These are phyloP conservation scores for Ceratina japonica DNA, from an alignment of 1,140 invertebrate genomes.

Conservation along the genomic window DNA sequence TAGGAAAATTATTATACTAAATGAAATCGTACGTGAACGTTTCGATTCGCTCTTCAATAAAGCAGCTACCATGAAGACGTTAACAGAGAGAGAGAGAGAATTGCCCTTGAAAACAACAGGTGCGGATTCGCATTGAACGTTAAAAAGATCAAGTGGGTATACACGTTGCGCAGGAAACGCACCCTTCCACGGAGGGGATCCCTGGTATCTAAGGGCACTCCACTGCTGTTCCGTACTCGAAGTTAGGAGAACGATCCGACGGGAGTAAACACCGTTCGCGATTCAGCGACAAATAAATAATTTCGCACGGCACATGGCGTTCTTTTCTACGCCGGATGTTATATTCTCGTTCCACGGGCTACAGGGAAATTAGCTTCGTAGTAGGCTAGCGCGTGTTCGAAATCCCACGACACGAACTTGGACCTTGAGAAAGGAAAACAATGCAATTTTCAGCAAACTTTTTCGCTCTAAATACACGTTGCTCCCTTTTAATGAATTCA, in stretches of 20 bases:
- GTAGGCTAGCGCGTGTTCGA: not conserved
- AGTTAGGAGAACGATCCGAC: not conserved
- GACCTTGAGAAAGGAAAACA: not conserved
- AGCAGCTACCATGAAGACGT: not conserved
- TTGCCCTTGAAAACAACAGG: conserved; percentile 6
- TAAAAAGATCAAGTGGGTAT: conserved; percentile 32
- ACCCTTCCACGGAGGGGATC: conserved; percentile 3
- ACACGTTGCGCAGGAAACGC: not conserved
- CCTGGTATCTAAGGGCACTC: not conserved
- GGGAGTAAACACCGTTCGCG: conserved; percentile 32
- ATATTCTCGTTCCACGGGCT: conserved; percentile 20
- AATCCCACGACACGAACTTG: not conserved
- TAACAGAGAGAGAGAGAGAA: not conserved
- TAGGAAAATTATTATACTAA: no score
- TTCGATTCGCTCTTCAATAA: not conserved
- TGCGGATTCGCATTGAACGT: not conserved
- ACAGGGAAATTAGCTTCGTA: conserved; percentile 38
- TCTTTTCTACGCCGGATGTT: conserved; percentile 43
- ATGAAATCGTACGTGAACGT: not conserved
- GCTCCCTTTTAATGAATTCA: no score
- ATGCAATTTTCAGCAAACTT: not conserved
- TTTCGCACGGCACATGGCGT: conserved; percentile 20
- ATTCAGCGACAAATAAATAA: conserved; percentile 44
- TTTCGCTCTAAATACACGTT: not conserved
- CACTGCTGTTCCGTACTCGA: no score